Evolutionary conservation across 2,888 invertebrate species (phyloP), one percentile per base, ranked within the genome.

Genomic region (Oligia strigilis): DNA sequence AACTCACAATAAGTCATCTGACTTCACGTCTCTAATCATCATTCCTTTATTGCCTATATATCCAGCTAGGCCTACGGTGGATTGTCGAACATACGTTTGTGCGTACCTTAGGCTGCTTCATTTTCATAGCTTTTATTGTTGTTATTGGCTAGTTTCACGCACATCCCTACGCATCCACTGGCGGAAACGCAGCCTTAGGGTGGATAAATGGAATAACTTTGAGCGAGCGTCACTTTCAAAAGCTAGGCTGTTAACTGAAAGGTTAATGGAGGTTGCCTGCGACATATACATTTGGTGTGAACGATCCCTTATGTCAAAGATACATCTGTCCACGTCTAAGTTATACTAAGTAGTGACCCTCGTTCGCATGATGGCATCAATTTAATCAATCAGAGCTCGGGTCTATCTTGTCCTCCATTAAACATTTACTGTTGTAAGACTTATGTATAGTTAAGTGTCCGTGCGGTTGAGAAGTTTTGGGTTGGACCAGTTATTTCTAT

Each of bases 381-480:
- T 86, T 81, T 76, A 87, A 87, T 87, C 87, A 88, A 87, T 88
- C 88, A 83, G 75, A 73, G 66, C 52, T 60, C 58, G 77, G 75
- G 73, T 72, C 69, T 14, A 58, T 84, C 82, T 78, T 65, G 84
- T 82, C 66, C 72, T 52, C 43, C 67, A 79, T 86, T 82, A 81
- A 84, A 85, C 78, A 87, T 82, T 78, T 72, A 87, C 67, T 49
- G 58, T 67, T 62, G 62, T 73, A 60, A 29, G 40, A 66, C 40
- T 46, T 74, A 60, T 43, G 29, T 84, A 36, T 66, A 60, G 74
- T 62, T 72, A 8, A 43, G 62, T 70, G 65, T 70, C 17, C n/a
- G 40, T 80, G 75, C 23, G 75, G 80, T 69, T 75, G 46, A 64
- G 29, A 80, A 75, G 80, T 76, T 85, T 58, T 62, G 0, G 67